Conservation (phyloP, 2,113 vertebrate species). For the Pygoscelis adeliae region DNA sequence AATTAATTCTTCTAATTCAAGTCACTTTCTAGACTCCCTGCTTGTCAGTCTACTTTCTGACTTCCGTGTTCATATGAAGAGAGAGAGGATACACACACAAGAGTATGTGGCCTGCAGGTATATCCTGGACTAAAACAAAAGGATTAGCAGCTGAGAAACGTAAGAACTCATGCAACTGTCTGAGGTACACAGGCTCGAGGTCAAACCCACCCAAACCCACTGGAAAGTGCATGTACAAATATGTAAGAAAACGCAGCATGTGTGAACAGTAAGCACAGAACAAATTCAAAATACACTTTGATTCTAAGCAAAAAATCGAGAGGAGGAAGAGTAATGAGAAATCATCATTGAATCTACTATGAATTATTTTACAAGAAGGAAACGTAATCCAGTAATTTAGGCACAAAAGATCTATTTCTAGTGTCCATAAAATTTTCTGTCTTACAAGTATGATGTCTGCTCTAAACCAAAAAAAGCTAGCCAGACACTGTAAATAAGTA, state of each 20-base stretch:
- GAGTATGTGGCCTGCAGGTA: not conserved
- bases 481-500: not conserved
- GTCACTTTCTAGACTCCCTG: not conserved
- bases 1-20: not conserved
- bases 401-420: not conserved
- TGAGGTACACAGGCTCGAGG: not conserved
- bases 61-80: accelerated
- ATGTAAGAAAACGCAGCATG: not conserved
- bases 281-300: not conserved
- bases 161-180: not conserved
- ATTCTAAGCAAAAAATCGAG: not conserved
- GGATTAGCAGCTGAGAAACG: not conserved
- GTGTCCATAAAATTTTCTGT: not conserved
- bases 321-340: not conserved
- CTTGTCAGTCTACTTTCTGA: not conserved
- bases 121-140: not conserved
- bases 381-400: not conserved
- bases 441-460: not conserved
- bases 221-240: not conserved
- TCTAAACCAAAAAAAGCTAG: not conserved
- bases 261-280: not conserved
- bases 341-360: not conserved
- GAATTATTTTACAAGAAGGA: not conserved
- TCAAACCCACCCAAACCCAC: not conserved
- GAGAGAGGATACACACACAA: not conserved